A percentile compares a stretch with the other conserved stretches of the same genome.
phyloP scores from a whole-genome alignment of 2,888 invertebrate genomes.

The Drosophila sordidula region DNA sequence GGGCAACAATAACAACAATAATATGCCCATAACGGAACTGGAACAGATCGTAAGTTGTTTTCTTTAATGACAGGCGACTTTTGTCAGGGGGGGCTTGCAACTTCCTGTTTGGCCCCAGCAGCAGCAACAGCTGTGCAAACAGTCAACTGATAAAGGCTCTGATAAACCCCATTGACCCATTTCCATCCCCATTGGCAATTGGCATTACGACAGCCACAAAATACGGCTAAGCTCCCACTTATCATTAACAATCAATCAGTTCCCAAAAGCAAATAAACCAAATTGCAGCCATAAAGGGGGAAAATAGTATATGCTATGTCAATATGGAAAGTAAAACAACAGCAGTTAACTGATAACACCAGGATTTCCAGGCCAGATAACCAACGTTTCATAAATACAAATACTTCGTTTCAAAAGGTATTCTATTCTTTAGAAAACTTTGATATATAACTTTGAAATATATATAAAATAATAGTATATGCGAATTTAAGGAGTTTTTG shows the following conservation, averaged over 20 bases:
- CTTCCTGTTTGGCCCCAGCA: constrained; percentile 55
- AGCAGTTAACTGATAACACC: constrained; percentile 42
- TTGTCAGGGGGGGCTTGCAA: not conserved
- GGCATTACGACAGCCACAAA: constrained; percentile 22
- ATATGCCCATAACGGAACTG: constrained; percentile 88
- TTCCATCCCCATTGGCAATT: constrained; percentile 43
- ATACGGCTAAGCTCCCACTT: constrained; percentile 48
- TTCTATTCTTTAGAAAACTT: not conserved
- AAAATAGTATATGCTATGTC: constrained; percentile 8
- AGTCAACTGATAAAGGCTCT: constrained; percentile 25
- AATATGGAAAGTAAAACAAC: constrained; percentile 47
- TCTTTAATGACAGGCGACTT: not conserved
- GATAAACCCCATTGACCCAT: constrained; percentile 74
- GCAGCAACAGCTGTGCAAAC: constrained; percentile 69
- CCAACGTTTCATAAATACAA: constrained; percentile 41
- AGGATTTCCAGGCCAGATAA: constrained; percentile 53
- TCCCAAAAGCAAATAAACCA: constrained; percentile 49
- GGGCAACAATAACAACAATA: constrained; percentile 82
- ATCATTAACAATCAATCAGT: constrained; percentile 66
- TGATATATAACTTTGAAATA: no score
- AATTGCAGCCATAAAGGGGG: constrained; percentile 12
- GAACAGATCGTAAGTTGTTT: constrained; percentile 89
- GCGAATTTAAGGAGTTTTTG: no score
- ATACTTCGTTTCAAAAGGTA: constrained; percentile 4
- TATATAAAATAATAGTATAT: no score